Percentiles rank a stretch among this genome's conserved stretches.
phyloP scores from a whole-genome alignment of 53 echinoderm and acorn worm species.

The Echinometra lucunter region DNA sequence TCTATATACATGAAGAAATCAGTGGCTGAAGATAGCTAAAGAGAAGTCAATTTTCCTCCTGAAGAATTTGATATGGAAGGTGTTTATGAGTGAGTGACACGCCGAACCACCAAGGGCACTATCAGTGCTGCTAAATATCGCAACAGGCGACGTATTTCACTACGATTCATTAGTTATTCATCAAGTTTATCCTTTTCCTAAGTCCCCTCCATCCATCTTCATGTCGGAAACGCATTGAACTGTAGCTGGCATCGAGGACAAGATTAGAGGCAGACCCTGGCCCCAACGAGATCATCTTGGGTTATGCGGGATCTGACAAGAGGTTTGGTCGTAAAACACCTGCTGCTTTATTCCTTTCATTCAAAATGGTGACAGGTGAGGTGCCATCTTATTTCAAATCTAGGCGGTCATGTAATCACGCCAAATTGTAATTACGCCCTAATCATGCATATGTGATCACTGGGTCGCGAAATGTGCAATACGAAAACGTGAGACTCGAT shows the following conservation, averaged over 20 bases:
- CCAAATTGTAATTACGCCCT: neutral
- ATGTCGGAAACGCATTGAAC: constrained; percentile 46
- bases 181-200: constrained; percentile 35
- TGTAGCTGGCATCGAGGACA: constrained; percentile 30
- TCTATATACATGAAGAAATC: neutral
- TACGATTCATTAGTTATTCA: constrained; percentile 69
- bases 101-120: constrained; percentile 12
- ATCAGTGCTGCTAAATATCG: constrained; percentile 25
- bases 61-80: neutral
- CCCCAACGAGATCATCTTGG: neutral
- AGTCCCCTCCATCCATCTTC: constrained; percentile 55
- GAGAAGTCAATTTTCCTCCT: neutral
- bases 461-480: neutral
- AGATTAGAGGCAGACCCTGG: constrained; percentile 33
- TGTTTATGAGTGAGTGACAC: constrained; percentile 54
- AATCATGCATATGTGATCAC: neutral
- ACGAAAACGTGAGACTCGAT: neutral
- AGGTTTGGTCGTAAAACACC: constrained; percentile 55
- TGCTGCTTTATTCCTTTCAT: neutral
- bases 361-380: neutral
- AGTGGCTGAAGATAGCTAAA: neutral
- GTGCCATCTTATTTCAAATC: neutral
- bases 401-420: neutral
- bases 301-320: neutral
- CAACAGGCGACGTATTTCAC: constrained; percentile 56